These are phyloP conservation scores for Caenorhabditis virilis DNA, from an alignment of 2,888 invertebrate species.

Conservation along the genomic window DNA sequence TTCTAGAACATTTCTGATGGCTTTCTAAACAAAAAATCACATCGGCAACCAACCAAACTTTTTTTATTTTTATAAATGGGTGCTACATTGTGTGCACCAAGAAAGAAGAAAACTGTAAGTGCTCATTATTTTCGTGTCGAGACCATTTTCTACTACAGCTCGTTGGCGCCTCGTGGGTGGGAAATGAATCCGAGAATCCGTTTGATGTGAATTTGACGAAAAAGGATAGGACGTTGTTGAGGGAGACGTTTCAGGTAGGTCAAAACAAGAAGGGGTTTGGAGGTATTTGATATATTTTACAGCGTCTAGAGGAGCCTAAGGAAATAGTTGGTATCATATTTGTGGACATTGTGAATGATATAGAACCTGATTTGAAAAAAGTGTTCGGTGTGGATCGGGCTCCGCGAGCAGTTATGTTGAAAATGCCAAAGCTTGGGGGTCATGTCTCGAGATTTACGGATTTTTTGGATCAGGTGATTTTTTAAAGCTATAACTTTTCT, in stretches of 20 bases:
- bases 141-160: conserved; percentile 21
- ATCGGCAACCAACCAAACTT: too few relatives aligned
- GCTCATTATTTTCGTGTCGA: too few relatives aligned
- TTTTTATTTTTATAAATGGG: conserved; percentile 56
- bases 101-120: conserved; percentile 56
- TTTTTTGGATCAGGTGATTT: conserved; percentile 63
- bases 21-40: too few relatives aligned
- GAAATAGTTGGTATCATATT: conserved; percentile 65
- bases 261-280: neutral
- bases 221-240: conserved; percentile 61
- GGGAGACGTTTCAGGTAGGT: conserved; percentile 63
- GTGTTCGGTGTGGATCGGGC: conserved; percentile 67
- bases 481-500: neutral
- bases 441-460: conserved; percentile 64
- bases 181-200: conserved; percentile 66
- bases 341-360: conserved; percentile 64
- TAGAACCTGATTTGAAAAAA: conserved; percentile 65
- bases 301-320: conserved; percentile 64
- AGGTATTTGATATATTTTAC: conserved; percentile 16
- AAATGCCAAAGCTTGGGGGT: conserved; percentile 68
- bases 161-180: conserved; percentile 62
- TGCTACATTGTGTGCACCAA: conserved; percentile 61
- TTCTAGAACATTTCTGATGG: too few relatives aligned
- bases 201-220: conserved; percentile 62
- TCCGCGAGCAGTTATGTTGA: conserved; percentile 62